These are phyloP conservation scores for Antedon mediterranea DNA, from an alignment of 53 echinoderm and acorn worm species.

Conservation along the genomic window DNA sequence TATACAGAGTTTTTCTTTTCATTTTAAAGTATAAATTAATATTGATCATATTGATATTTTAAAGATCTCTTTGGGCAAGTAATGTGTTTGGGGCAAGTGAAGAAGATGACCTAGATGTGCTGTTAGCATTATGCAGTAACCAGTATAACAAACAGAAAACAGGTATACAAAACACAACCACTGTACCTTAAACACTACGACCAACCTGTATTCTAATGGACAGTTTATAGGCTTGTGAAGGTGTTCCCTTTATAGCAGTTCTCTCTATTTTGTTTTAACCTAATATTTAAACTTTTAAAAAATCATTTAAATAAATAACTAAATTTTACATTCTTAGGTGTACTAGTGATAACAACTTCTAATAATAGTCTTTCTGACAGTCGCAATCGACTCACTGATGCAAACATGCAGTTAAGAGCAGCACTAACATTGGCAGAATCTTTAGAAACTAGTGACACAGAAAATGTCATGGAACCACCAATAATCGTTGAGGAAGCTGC, in stretches of 20 bases:
- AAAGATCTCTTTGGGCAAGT: conserved; percentile 89
- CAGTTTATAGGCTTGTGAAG: no score
- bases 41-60: neutral
- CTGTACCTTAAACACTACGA: no score
- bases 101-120: conserved; percentile 86
- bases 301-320: neutral
- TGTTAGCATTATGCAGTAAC: conserved; percentile 63
- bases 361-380: conserved; percentile 48
- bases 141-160: conserved; percentile 77
- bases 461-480: neutral
- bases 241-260: no score
- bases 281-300: neutral
- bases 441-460: conserved; percentile 62
- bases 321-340: conserved; percentile 20
- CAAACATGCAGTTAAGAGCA: conserved; percentile 76
- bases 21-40: no score
- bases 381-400: conserved; percentile 63
- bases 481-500: neutral
- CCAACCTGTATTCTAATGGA: no score
- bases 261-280: no score
- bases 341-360: conserved; percentile 68
- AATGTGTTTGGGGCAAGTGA: conserved; percentile 94
- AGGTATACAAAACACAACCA: no score
- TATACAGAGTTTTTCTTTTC: no score
- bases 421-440: conserved; percentile 59